A percentile compares a stretch with the other conserved stretches of the same genome.
Conservation (phyloP, 2,113 vertebrate genomes). For the Oceanodroma tethys region DNA sequence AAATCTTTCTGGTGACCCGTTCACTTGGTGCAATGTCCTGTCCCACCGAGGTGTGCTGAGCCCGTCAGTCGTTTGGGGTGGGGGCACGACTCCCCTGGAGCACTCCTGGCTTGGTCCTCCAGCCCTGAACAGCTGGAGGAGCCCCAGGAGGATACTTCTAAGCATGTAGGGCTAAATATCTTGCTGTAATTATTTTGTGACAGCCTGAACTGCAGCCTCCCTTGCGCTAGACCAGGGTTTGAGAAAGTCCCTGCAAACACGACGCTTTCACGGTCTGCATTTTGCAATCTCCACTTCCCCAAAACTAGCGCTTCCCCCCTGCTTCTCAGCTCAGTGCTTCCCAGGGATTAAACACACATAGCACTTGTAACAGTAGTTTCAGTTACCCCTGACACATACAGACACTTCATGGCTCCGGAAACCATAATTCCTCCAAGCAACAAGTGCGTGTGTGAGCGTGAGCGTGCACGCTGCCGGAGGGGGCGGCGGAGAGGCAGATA, state of each 20-base stretch:
- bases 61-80: accelerated
- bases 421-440: not conserved
- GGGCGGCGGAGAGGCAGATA: not conserved
- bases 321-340: not conserved
- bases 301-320: not conserved
- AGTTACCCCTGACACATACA: not conserved
- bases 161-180: not conserved
- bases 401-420: not conserved
- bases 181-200: not conserved
- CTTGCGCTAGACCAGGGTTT: not conserved
- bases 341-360: not conserved
- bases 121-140: not conserved
- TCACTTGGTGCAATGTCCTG: accelerated
- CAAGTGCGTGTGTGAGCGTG: not conserved
- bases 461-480: accelerated
- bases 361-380: not conserved
- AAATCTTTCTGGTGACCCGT: not conserved
- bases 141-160: not conserved
- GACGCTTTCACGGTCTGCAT: accelerated
- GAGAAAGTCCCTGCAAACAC: not conserved
- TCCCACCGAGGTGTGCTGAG: accelerated
- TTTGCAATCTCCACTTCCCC: not conserved
- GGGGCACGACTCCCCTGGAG: not conserved
- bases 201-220: not conserved
- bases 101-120: too few species aligned